phyloP scores from a whole-genome alignment of 2,113 vertebrate species.

The Dolichotis patagonum region DNA sequence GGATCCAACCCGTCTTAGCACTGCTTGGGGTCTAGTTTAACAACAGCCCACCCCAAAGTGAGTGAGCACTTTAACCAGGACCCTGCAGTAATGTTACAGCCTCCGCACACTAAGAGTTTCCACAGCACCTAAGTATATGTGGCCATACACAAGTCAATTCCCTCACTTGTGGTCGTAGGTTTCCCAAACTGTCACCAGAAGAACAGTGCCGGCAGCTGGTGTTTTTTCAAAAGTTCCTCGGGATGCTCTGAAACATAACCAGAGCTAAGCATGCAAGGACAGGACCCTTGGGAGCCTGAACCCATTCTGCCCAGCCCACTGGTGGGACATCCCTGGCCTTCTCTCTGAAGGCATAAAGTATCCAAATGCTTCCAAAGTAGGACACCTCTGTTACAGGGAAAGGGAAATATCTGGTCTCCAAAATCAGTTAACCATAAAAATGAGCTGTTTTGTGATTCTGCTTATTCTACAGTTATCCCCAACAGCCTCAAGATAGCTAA shows the following conservation, averaged over 20 bases:
- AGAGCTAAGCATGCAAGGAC: neutral
- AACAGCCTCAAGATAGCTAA: neutral
- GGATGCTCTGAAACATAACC: neutral
- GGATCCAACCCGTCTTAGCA: neutral
- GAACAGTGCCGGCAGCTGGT: neutral
- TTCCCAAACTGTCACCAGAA: neutral
- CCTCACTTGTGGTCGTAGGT: neutral
- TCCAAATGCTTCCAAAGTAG: constrained; percentile 9
- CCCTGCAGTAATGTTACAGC: neutral
- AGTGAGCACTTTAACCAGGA: neutral
- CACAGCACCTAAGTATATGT: neutral
- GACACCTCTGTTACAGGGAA: neutral
- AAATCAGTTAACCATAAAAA: neutral
- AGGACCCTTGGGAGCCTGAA: neutral
- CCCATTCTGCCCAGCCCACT: neutral
- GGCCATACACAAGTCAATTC: neutral
- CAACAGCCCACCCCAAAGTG: neutral
- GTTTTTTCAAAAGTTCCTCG: neutral
- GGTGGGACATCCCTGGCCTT: neutral
- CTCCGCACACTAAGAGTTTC: neutral
- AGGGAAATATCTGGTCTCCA: neutral
- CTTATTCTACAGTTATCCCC: neutral
- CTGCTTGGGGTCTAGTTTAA: neutral
- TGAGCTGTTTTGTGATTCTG: neutral
- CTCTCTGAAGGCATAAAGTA: neutral